phyloP scores from a whole-genome alignment of 2,888 invertebrate genomes.

The Cerastis rubricosa region DNA sequence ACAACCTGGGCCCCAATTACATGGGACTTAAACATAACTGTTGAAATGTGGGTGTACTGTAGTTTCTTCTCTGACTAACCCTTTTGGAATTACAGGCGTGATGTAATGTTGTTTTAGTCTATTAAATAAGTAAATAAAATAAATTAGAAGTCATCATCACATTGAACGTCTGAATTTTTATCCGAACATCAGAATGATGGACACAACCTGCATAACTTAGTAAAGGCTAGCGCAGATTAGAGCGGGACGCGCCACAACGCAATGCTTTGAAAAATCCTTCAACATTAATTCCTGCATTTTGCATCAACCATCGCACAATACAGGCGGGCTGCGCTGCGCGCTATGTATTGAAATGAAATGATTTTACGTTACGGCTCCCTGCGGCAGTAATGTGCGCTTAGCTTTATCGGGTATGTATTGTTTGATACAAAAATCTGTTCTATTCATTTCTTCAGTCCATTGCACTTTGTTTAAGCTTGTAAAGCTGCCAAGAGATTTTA shows the following conservation, averaged over 20 bases:
- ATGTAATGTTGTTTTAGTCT: background rate
- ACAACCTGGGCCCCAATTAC: background rate
- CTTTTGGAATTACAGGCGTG: background rate
- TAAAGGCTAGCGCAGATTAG: background rate
- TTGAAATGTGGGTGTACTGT: background rate
- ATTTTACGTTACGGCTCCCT: background rate
- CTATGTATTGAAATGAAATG: background rate
- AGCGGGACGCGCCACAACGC: background rate
- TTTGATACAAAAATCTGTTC: background rate
- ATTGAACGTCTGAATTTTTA: background rate
- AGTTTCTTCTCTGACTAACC: background rate
- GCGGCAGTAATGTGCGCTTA: background rate
- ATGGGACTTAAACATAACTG: background rate
- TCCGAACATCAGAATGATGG: background rate
- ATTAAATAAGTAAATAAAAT: background rate
- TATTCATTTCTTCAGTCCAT: background rate
- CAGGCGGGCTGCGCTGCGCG: background rate
- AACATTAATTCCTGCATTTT: background rate
- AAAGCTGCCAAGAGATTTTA: background rate
- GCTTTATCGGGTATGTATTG: background rate
- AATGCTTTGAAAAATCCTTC: background rate
- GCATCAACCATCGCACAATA: background rate
- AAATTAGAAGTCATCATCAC: background rate
- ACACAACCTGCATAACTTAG: background rate
- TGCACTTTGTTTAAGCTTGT: background rate